Evolutionary conservation across 2,113 vertebrate species (phyloP).

Genomic region (Ctenodactylus gundi): DNA sequence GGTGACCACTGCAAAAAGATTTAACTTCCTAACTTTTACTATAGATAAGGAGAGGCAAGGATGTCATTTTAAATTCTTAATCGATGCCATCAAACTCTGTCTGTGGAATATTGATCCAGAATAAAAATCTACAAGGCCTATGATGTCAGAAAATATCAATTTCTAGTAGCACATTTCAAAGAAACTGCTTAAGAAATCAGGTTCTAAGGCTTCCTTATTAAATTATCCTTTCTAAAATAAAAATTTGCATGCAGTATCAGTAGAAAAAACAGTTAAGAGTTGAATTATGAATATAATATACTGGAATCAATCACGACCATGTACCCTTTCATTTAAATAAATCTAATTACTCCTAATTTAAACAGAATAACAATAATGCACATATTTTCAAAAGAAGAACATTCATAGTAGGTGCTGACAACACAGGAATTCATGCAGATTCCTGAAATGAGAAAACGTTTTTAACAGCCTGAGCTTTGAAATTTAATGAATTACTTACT

Average conservation of each 20-base stretch:
- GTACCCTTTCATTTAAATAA: constrained; percentile 33
- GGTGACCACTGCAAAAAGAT: not conserved
- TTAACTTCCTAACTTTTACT: not conserved
- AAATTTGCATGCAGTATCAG: not conserved
- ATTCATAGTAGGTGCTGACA: not conserved
- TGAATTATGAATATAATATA: not conserved
- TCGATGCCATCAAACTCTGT: constrained; percentile 33
- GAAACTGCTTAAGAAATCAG: constrained; percentile 49
- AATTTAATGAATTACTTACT: constrained; percentile 70
- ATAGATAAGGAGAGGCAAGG: not conserved
- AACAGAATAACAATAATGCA: constrained; percentile 31
- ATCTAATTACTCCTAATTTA: constrained; percentile 48
- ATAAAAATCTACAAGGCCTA: constrained; percentile 46
- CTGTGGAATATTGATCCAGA: constrained; percentile 24
- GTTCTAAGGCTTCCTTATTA: constrained; percentile 58
- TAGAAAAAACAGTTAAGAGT: not conserved
- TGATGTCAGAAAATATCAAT: constrained; percentile 6
- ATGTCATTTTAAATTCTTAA: not conserved
- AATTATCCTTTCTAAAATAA: constrained; percentile 54
- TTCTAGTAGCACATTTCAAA: constrained; percentile 51
- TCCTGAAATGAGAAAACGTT: constrained; percentile 38
- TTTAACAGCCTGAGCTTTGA: constrained; percentile 55
- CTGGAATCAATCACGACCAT: constrained; percentile 40
- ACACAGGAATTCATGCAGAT: constrained; percentile 16
- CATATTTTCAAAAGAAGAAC: constrained; percentile 34